Percentiles rank a stretch among this genome's conserved stretches.
Conservation (phyloP, 2,888 invertebrate genomes). For the Drosophila meridiana region DNA sequence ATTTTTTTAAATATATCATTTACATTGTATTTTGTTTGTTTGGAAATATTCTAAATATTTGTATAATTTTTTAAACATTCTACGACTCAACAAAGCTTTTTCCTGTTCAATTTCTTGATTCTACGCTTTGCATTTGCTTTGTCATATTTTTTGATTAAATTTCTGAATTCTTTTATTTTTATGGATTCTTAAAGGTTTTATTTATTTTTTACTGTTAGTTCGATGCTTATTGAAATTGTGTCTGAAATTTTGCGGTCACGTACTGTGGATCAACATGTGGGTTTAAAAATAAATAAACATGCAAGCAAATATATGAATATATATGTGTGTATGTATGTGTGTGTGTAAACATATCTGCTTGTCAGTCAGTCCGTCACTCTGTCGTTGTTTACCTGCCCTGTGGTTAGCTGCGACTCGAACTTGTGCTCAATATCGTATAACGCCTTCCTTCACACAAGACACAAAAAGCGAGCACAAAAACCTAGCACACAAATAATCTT, state of each 20-base stretch:
- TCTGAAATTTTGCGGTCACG: constrained; percentile 62
- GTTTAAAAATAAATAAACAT: constrained; percentile 39
- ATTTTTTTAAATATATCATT: neutral
- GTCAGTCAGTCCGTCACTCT: neutral
- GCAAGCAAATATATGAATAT: neutral
- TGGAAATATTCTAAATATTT: neutral
- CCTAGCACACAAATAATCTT: constrained; percentile 13
- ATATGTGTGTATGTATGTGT: neutral
- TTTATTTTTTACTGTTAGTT: constrained; percentile 13
- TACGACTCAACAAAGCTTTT: neutral
- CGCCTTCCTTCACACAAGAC: constrained; percentile 36
- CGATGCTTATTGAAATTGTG: constrained; percentile 60
- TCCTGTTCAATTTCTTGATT: neutral
- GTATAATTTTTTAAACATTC: neutral
- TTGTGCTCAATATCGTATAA: constrained; percentile 71
- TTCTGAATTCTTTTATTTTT: constrained; percentile 1
- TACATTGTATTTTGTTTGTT: neutral
- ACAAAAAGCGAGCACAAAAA: constrained; percentile 1
- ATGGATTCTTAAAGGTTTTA: constrained; percentile 10
- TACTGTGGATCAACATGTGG: constrained; percentile 43
- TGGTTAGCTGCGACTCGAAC: constrained; percentile 57
- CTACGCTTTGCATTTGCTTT: neutral
- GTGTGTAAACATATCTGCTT: constrained; percentile 5
- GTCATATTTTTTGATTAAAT: constrained; percentile 7
- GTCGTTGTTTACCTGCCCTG: constrained; percentile 52